Base-by-base conservation (phyloP, 2,113 vertebrate genomes). In the Trematomus loennbergii region DNA sequence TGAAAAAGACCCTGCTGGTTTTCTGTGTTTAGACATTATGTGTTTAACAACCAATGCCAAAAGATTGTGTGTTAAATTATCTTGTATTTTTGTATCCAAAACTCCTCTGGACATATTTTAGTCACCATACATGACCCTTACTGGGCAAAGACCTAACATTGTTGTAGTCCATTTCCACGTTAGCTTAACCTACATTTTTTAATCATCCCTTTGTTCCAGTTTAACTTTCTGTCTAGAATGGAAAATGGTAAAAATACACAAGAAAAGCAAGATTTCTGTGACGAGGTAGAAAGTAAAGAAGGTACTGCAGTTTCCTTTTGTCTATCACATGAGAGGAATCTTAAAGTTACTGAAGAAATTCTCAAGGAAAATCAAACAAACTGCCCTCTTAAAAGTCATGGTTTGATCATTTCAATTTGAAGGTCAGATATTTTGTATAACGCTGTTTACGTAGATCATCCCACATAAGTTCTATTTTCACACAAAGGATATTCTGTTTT, bases 31-130 rank as follows among this genome's bases (percentile, higher is more conserved):
- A 78, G 52, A 79, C 72, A 55, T 50, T 72, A 45, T 6, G n/a
- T 63, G 48, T 83, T 69, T 75, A 63, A 72, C 49, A 62, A 17
- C 75, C 67, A 86, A 82, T 87, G 89, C 91, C 87, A 91, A 91
- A 88, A 60, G 6, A 72, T 40, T 82, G 29, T n/a, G 76, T 86
- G 87, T 91, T 84, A 22, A 89, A 80, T 82, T 68, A n/a, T 86
- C 58, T 69, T 86, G 49, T 86, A 85, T 89, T 92, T 88, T 90
- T 87, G 64, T 89, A 86, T 81, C 52, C 48, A 72, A 73, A 86
- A 59, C 9, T 59, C 65, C 53, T 70, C 60, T 58, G 52, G 53
- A 3, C 36, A 22, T 53, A 67, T 83, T 86, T 82, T 83, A 48
- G 22, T 57, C 77, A 29, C 12, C 4, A 40, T 29, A 7, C 9